A percentile compares a stretch with the other conserved stretches of the same genome.
These are phyloP conservation scores for Nemoura dubitans DNA, from an alignment of 2,888 invertebrate genomes.

Conservation along the genomic window DNA sequence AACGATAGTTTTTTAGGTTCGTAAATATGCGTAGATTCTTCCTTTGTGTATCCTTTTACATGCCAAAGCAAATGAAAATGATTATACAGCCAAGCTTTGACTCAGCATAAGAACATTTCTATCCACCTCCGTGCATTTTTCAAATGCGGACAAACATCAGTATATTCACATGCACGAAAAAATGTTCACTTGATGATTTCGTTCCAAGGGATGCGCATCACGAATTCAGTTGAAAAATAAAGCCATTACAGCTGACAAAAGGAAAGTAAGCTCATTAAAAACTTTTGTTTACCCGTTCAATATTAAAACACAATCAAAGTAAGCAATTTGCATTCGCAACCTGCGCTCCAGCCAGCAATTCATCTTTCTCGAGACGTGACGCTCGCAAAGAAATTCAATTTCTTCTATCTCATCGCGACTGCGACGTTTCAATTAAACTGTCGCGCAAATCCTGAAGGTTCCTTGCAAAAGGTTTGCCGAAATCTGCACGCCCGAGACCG, in stretches of 20 bases:
- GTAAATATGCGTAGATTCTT: no score
- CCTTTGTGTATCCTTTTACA: no score
- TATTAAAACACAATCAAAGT: neutral
- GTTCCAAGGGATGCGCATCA: neutral
- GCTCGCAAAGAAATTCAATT: neutral
- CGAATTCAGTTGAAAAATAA: neutral
- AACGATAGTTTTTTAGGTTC: no score
- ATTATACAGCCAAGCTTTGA: no score
- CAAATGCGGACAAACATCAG: no score
- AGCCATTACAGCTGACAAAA: neutral
- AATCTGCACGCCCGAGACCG: no score
- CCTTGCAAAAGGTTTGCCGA: no score
- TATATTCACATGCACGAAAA: no score
- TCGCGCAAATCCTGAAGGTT: neutral
- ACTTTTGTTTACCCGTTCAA: neutral
- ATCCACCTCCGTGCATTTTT: no score
- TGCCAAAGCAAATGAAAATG: no score
- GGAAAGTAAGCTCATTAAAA: neutral
- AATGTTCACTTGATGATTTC: no score
- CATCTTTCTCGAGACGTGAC: neutral
- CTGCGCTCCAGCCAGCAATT: neutral
- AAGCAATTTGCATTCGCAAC: neutral
- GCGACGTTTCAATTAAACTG: conserved; percentile 2
- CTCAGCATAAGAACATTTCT: no score
- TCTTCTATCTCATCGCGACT: neutral